Evolutionary conservation across 30 jellyfish, hydroid and myxozoan genomes (phyloP), one percentile per base, ranked within the genome.

Genomic region (Pseudorhiza aurosa): DNA sequence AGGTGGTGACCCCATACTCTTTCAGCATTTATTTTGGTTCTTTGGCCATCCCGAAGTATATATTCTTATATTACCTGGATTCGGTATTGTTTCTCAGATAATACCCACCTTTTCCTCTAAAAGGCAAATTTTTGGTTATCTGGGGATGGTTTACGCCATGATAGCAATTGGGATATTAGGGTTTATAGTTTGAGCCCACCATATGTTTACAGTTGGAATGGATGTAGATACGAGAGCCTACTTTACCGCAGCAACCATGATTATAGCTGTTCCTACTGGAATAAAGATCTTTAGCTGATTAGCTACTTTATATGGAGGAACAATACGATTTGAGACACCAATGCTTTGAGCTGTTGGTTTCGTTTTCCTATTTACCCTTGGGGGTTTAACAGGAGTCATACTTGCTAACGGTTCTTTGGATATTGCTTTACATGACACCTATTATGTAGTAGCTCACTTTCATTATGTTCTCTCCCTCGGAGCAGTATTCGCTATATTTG

Each of bases 41-140:
- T 87, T 87, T 87, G 95, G 95, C 0, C 95, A 87, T 49, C 96
- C 96, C 26, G 96, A 87, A 79, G 96, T 87, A 3, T 87, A 87
- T 68, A 87, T 76, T 51, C 40, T 87, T 1, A 76, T 87, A 19
- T 27, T 87, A 21, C 96, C 96, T 12, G 88, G 96, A 0, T 87
- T 87, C 68, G 95, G 95, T 21, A 87, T 87, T 25, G 45, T 87
- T 8, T 87, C 96, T 11, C 96, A 87, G 57, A 87, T 87, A 7
- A 79, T 87, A 17, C 95, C 95, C 24, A n/a, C 67, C 2, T 77
- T 77, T 43, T 45, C 88, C 18, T 65, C 82, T 22, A 87, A 87
- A 69, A 78, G 78, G 17, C 95, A 87, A 79, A 57, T 78, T 10
- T 87, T 87, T 65, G 96, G 96, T 15, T 77, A 77, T 46, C 45